These are phyloP conservation scores for Eilema sororculum DNA, from an alignment of 2,888 invertebrate species.

Conservation along the genomic window DNA sequence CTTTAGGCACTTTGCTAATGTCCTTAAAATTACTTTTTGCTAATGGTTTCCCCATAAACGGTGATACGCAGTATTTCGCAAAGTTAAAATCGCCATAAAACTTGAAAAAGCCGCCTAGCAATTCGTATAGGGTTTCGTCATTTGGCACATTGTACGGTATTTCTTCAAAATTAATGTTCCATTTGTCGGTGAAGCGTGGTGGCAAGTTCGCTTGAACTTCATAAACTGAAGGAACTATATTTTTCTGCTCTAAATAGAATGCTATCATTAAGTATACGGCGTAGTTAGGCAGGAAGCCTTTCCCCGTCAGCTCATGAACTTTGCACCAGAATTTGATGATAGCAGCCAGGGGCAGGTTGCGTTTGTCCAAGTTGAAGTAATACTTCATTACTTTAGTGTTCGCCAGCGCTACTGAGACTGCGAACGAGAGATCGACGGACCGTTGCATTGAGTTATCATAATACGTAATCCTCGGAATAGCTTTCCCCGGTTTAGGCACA, in stretches of 20 bases:
- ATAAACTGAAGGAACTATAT: constrained; percentile 16
- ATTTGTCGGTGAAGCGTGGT: neutral
- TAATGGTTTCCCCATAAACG: constrained; percentile 3
- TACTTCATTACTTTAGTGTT: constrained; percentile 32
- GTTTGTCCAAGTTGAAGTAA: constrained; percentile 35
- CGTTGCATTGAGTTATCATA: constrained; percentile 24
- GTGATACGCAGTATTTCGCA: constrained; percentile 11
- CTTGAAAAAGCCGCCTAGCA: constrained; percentile 61
- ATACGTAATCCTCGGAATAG: constrained; percentile 19
- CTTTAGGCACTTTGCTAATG: constrained; percentile 10
- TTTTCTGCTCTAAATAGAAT: constrained; percentile 29
- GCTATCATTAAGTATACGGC: constrained; percentile 16
- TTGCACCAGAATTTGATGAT: constrained; percentile 46
- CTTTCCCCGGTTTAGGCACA: neutral
- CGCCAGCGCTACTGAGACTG: neutral
- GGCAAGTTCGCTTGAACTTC: constrained; percentile 8
- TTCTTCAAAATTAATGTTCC: constrained; percentile 3
- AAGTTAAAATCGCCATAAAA: constrained; percentile 55
- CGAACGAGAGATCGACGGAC: constrained; percentile 36
- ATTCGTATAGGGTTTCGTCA: constrained; percentile 42
- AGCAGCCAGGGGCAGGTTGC: constrained; percentile 26
- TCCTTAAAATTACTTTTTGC: constrained; percentile 12
- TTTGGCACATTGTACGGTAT: neutral
- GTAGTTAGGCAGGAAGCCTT: constrained; percentile 6
- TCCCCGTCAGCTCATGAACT: constrained; percentile 11